Conservation (phyloP, 2,888 invertebrate species). For the Sicus ferrugineus region DNA sequence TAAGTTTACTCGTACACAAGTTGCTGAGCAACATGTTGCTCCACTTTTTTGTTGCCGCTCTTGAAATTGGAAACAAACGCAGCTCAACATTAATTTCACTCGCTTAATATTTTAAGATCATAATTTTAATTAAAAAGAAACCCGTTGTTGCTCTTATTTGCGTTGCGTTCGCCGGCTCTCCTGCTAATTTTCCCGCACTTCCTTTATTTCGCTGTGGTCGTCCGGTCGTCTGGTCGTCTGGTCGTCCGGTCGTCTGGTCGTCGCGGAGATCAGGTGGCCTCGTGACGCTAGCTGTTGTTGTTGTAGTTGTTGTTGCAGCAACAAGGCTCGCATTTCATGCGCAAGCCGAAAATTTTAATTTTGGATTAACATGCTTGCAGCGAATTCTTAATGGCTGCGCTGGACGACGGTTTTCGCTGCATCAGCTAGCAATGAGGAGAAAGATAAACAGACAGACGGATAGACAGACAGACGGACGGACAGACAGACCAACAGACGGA, state of each 20-base stretch:
- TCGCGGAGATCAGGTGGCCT: too few relatives aligned
- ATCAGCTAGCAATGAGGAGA: not conserved
- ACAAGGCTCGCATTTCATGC: slow-evolving; percentile 27
- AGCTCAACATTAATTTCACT: not conserved
- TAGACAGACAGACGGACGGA: not conserved
- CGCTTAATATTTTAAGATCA: slow-evolving; percentile 16
- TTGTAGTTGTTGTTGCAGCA: not conserved
- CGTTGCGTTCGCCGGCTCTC: not conserved
- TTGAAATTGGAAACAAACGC: not conserved
- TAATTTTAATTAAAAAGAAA: slow-evolving; percentile 18
- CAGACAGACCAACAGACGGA: not conserved
- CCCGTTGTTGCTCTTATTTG: slow-evolving; percentile 14
- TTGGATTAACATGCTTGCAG: slow-evolving; percentile 20
- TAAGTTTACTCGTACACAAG: too few relatives aligned
- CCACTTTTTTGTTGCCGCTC: not conserved
- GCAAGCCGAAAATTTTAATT: slow-evolving; percentile 29
- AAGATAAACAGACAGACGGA: not conserved
- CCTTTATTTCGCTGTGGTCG: slow-evolving; percentile 12
- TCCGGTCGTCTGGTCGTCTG: too few relatives aligned
- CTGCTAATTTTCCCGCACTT: slow-evolving; percentile 17
- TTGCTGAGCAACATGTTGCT: not conserved
- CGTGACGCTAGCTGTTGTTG: not conserved
- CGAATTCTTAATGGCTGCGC: slow-evolving; percentile 12
- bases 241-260: too few relatives aligned
- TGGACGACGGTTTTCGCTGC: not conserved